Base-by-base conservation (phyloP, 2,797 vertebrate genomes). In the Amphiprion clarkii region DNA sequence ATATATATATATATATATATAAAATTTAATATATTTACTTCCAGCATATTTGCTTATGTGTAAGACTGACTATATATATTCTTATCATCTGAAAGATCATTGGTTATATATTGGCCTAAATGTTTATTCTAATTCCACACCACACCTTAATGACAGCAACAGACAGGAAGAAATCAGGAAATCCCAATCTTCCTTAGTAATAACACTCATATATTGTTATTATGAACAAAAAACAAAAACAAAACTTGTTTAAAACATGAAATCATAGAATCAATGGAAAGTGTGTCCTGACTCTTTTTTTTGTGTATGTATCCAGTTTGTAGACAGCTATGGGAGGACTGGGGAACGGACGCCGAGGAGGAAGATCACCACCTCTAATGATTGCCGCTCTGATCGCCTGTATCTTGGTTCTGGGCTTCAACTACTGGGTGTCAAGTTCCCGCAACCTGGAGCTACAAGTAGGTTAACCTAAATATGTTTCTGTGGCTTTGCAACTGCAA, bases 401-500 rank as follows among this genome's bases (percentile, higher is more conserved):
- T 54, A 74, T 97, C 63, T 89, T 98, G 3, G 93, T 99, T 82
- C 74, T 99, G 77, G 96, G 96, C 64, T 98, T 99, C 88, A 99
- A 98, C 92, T 99, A 99, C 87, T 99, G 98, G 98, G 93, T 97
- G 25, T 96, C 97, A 6, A 98, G 95, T 91, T 97, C 97, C 17
- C 96, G 96, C 68, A 98, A 96, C 6, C 63, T 95, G 74, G 97
- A 97, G 73, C 92, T 99, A 54, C 97, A 99, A 96, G 97, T 99
- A 87, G 42, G 42, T 67, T 48, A 3, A n/a, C 42, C 0, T 36
- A 3, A 23, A 11, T 33, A 0, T 25, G 2, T 63, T 31, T 23
- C 1, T 66, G 36, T 51, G 13, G 5, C 48, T 23, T 52, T 46
- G 1, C 44, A 17, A 5, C 5, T 17, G 12, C 6, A 25, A 58